phyloP scores from a whole-genome alignment of 2,797 vertebrate genomes.

The Anableps anableps region DNA sequence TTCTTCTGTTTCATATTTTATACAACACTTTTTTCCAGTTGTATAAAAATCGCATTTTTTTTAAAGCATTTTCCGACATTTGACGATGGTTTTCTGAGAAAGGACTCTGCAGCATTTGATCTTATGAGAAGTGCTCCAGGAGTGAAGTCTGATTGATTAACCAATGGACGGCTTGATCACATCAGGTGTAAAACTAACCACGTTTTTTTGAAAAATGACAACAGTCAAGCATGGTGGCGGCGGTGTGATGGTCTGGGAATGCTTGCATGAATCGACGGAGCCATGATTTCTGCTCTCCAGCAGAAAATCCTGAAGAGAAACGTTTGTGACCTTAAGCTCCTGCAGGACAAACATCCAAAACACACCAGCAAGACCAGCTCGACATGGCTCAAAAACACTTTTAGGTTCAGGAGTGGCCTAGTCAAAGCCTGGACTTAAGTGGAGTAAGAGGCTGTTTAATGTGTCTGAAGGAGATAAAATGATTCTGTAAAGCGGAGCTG shows the following conservation, averaged over 20 bases:
- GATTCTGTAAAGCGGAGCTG: too few relatives aligned
- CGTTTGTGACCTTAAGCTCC: too few relatives aligned
- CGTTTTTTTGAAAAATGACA: too few relatives aligned
- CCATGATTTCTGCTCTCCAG: background rate
- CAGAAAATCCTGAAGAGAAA: background rate
- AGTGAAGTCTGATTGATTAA: too few relatives aligned
- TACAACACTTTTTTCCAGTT: background rate
- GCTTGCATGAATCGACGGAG: too few relatives aligned
- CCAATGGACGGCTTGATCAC: too few relatives aligned
- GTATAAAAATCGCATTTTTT: background rate
- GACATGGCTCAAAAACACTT: background rate
- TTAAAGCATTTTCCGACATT: too few relatives aligned
- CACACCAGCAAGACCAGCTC: background rate
- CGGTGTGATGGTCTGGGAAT: background rate
- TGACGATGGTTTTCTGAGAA: too few relatives aligned
- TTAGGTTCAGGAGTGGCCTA: background rate
- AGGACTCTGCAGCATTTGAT: background rate
- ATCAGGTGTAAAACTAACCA: too few relatives aligned
- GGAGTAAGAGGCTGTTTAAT: background rate
- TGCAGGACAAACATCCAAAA: background rate
- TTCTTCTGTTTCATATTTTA: background rate
- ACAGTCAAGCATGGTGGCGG: background rate
- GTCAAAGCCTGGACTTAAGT: background rate
- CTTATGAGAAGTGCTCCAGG: too few relatives aligned
- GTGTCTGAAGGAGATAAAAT: too few relatives aligned